phyloP scores from a whole-genome alignment of 2,888 invertebrate species.

The Carcina quercana region DNA sequence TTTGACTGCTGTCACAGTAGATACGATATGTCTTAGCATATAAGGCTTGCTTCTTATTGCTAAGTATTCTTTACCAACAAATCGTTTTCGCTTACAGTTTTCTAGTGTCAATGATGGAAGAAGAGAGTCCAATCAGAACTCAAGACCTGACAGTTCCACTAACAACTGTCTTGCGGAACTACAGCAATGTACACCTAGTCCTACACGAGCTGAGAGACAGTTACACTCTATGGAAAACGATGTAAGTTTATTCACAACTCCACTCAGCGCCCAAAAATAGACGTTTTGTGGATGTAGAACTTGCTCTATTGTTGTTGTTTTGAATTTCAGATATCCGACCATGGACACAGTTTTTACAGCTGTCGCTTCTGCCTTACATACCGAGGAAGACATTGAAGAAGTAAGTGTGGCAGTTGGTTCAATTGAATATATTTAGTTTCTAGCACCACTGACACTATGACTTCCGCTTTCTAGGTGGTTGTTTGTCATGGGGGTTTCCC shows the following conservation, averaged over 20 bases:
- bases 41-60: too few species aligned
- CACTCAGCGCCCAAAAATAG: neutral
- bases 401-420: too few species aligned
- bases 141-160: conserved; percentile 62
- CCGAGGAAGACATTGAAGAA: conserved; percentile 41
- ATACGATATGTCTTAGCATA: too few species aligned
- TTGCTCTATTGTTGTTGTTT: too few species aligned
- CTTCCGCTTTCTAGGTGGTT: too few species aligned
- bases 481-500: too few species aligned
- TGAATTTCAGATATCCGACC: conserved; percentile 48
- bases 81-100: too few species aligned
- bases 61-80: too few species aligned
- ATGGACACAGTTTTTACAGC: conserved; percentile 41
- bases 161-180: conserved; percentile 62
- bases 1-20: too few species aligned
- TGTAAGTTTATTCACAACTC: conserved; percentile 33
- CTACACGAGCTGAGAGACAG: conserved; percentile 64
- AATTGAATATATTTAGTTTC: too few species aligned
- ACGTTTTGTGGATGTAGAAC: too few species aligned
- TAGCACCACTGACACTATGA: too few species aligned
- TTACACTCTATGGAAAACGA: conserved; percentile 40
- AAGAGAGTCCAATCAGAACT: conserved; percentile 45
- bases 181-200: conserved; percentile 68
- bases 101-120: conserved; percentile 40
- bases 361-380: conserved; percentile 38